A percentile compares a stretch with the other conserved stretches of the same genome.
Conservation (phyloP, 2,797 vertebrate genomes). For the Sebastes oblongus region DNA sequence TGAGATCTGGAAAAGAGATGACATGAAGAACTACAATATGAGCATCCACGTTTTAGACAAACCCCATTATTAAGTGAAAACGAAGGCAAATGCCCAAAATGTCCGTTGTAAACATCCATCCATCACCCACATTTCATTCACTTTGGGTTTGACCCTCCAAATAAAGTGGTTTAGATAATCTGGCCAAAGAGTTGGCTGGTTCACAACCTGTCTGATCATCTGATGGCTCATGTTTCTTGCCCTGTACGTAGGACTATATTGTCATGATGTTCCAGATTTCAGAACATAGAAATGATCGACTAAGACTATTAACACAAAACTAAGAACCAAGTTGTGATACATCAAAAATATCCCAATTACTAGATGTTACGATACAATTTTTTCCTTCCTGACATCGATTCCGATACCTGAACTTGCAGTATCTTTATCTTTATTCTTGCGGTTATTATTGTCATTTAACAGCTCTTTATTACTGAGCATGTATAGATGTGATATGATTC, state of each 20-base stretch:
- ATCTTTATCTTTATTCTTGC: too few species aligned
- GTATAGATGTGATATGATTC: too few species aligned
- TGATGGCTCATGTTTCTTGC: neutral
- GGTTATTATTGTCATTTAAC: too few species aligned
- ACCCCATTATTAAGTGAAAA: neutral
- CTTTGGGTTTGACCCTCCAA: neutral
- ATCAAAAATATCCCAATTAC: neutral
- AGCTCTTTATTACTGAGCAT: too few species aligned
- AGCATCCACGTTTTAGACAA: neutral
- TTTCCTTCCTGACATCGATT: too few species aligned
- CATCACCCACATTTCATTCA: neutral
- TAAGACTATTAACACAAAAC: neutral
- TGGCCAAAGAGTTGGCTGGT: neutral
- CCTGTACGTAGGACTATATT: neutral
- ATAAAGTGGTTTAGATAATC: neutral
- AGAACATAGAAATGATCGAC: neutral
- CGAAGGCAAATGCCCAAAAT: neutral
- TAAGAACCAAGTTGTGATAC: neutral
- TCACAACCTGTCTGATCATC: neutral
- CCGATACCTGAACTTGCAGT: too few species aligned
- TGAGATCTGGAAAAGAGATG: neutral
- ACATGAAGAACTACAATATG: neutral
- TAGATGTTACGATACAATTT: accelerated
- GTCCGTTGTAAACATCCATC: neutral
- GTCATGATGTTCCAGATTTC: neutral